phyloP scores from a whole-genome alignment of 2,113 vertebrate genomes.

The Cephalopterus ornatus region DNA sequence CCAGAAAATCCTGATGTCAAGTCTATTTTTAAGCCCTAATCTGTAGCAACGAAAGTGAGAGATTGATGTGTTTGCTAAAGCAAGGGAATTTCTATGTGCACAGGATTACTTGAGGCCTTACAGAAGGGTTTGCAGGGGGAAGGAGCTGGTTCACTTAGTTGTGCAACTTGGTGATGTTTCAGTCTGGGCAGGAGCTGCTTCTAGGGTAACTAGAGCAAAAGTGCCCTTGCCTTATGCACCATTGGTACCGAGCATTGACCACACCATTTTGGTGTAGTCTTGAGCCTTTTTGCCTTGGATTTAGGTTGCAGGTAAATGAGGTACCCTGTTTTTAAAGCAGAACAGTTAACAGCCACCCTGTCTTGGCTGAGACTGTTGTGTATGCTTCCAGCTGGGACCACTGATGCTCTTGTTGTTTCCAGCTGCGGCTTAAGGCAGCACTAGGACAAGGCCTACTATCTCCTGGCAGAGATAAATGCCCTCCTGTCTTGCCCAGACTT shows the following conservation, averaged over 20 bases:
- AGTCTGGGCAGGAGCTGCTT: background rate
- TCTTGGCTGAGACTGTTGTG: background rate
- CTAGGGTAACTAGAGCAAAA: background rate
- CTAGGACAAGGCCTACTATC: background rate
- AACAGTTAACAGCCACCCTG: background rate
- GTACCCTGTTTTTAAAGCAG: background rate
- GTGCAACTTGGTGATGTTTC: background rate
- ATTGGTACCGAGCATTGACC: background rate
- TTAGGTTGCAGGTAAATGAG: background rate
- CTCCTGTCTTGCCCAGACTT: background rate
- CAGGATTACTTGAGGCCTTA: background rate
- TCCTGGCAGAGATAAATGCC: background rate
- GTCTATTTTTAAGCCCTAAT: background rate
- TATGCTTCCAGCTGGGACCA: background rate
- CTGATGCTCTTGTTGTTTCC: background rate
- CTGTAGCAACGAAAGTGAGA: background rate
- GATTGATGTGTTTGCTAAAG: background rate
- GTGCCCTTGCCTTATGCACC: background rate
- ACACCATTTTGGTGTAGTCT: background rate
- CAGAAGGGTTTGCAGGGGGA: background rate
- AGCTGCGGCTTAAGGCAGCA: background rate
- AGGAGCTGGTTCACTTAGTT: background rate
- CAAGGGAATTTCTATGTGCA: background rate
- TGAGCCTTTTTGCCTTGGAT: background rate
- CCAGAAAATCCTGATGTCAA: constrained; percentile 1